A percentile compares a stretch with the other conserved stretches of the same genome.
phyloP scores from a whole-genome alignment of 1,140 invertebrate species.

The Drosophila ficusphila region DNA sequence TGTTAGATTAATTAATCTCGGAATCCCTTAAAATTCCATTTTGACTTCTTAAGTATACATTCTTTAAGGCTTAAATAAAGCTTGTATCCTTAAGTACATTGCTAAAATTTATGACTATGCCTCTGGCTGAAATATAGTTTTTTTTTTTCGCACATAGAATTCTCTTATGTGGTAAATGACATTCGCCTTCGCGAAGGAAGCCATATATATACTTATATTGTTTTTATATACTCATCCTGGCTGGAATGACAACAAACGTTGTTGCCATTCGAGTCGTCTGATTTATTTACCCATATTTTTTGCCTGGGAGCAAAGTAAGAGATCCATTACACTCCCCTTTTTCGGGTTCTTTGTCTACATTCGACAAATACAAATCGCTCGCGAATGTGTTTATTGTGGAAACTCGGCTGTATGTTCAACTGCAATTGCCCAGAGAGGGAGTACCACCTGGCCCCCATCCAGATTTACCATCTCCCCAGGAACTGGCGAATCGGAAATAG shows the following conservation, averaged over 20 bases:
- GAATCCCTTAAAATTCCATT: background rate
- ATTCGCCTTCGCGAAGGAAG: slow-evolving; percentile 36
- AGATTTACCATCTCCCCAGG: background rate
- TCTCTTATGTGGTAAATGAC: slow-evolving; percentile 49
- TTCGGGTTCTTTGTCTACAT: slow-evolving; percentile 26
- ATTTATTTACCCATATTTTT: slow-evolving; percentile 66
- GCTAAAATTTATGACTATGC: slow-evolving; percentile 1
- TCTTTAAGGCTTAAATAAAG: background rate
- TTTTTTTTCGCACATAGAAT: slow-evolving; percentile 8
- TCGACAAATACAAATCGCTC: slow-evolving; percentile 72
- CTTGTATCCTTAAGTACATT: background rate
- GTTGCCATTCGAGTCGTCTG: slow-evolving; percentile 44
- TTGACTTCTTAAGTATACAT: background rate
- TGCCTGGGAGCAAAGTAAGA: slow-evolving; percentile 36
- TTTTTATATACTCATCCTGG: slow-evolving; percentile 4
- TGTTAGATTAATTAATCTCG: background rate
- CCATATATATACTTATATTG: slow-evolving; percentile 12
- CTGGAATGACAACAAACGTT: slow-evolving; percentile 39
- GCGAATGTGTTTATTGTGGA: slow-evolving; percentile 54
- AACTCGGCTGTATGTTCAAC: slow-evolving; percentile 48
- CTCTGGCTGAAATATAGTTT: slow-evolving; percentile 16
- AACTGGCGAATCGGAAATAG: slow-evolving; percentile 63
- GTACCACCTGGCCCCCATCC: background rate
- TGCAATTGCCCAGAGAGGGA: slow-evolving; percentile 43
- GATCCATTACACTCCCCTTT: slow-evolving; percentile 15